Base-by-base conservation (phyloP, 1,140 invertebrate genomes). In the Limonius californicus region DNA sequence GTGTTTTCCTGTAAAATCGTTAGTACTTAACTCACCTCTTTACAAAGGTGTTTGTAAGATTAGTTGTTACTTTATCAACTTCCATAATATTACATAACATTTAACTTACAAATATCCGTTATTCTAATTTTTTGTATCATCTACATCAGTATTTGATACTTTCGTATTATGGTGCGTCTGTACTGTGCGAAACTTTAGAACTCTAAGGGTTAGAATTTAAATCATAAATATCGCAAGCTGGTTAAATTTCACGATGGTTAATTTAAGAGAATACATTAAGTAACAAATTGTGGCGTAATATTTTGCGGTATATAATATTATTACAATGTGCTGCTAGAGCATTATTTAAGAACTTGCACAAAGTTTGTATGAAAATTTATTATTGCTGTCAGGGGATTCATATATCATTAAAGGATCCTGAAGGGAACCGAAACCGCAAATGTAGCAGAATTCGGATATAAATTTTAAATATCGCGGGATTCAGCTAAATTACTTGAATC, bases 331-430 rank as follows among this genome's bases (percentile, higher is more conserved):
- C 20, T 50, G 45, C 45, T 50, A 6, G 45, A 8, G 45, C 16
- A 50, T 50, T 50, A 18, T 50, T 50, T 50, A 50, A 50, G 45
- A 50, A 50, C 45, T 50, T 50, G 14, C 2, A 21, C 45, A 50
- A 50, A 50, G 45, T 50, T 50, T 50, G 45, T 50, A 50, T 50
- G 45, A 50, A 50, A 50, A 50, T 50, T 50, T 50, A 50, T 50
- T 50, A 50, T 50, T 50, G 45, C 16, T 50, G 45, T 18, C 45
- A 50, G 19, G 45, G 45, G 45, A 50, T 18, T 21, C 45, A 50
- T 50, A 50, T 19, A 50, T 50, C 45, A 50, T 50, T 18, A 19
- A 19, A 19, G 45, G 16, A 50, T 50, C 20, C 45, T 50, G 14
- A 50, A 50, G 45, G 45, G 45, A 50, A 21, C 14, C 16, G 14